phyloP scores from a whole-genome alignment of 1,140 invertebrate species.

The Plodia interpunctella region DNA sequence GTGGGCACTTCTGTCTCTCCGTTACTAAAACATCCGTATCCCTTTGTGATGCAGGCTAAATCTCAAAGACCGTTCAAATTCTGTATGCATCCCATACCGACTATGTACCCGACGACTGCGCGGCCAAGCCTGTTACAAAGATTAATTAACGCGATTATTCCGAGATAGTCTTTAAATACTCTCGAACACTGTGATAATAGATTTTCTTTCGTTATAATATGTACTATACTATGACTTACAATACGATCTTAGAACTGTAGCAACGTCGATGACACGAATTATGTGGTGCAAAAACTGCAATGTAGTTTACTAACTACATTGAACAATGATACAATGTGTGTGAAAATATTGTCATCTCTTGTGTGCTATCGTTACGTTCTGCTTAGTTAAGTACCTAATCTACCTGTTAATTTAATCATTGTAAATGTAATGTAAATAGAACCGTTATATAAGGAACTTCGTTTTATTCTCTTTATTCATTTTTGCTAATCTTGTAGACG shows the following conservation, averaged over 20 bases:
- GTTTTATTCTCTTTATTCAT: not conserved
- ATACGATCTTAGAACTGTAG: not conserved
- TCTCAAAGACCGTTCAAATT: slow-evolving; percentile 42
- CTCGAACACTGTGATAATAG: slow-evolving; percentile 7
- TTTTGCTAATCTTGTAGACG: not conserved
- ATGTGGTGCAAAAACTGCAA: not conserved
- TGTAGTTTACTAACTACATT: too few species aligned
- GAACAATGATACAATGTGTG: not conserved
- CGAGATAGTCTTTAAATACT: slow-evolving; percentile 23
- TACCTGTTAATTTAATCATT: not conserved
- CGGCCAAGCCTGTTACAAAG: slow-evolving; percentile 45
- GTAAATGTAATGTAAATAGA: not conserved
- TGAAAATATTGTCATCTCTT: not conserved
- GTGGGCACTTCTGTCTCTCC: slow-evolving; percentile 53
- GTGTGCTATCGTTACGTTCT: not conserved
- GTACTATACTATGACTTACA: not conserved
- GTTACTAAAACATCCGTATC: slow-evolving; percentile 51
- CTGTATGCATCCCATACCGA: slow-evolving; percentile 43
- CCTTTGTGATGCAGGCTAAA: slow-evolving; percentile 39
- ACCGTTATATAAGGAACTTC: not conserved
- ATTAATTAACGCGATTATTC: slow-evolving; percentile 48
- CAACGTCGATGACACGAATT: not conserved
- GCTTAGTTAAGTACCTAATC: not conserved
- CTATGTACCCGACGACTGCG: slow-evolving; percentile 29
- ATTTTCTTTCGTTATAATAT: not conserved